These are phyloP conservation scores for Torymus texanus DNA, from an alignment of 2,888 invertebrate species.

Conservation along the genomic window DNA sequence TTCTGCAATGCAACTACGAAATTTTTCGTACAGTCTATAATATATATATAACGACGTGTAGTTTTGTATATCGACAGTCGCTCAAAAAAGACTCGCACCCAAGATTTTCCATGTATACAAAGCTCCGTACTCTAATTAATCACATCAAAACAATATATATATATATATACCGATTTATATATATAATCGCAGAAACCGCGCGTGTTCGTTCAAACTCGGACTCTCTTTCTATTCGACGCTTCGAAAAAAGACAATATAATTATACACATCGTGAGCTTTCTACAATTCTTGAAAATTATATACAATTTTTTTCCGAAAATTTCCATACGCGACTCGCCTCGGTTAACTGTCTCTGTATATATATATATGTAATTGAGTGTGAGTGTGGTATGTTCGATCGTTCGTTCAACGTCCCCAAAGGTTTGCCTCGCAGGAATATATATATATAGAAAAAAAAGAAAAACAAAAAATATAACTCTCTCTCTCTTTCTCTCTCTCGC, in stretches of 20 bases:
- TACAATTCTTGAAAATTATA: constrained; percentile 18
- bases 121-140: not conserved
- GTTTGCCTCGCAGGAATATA: constrained; percentile 22
- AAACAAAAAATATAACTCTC: too few relatives aligned
- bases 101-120: constrained; percentile 2
- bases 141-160: too few relatives aligned
- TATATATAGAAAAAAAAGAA: constrained; percentile 4
- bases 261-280: constrained; percentile 17
- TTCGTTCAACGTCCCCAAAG: not conserved
- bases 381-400: too few relatives aligned
- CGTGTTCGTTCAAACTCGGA: not conserved
- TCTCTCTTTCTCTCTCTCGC: too few relatives aligned
- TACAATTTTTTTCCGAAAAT: constrained; percentile 17
- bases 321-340: constrained; percentile 7
- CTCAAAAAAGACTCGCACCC: not conserved
- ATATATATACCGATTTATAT: too few relatives aligned
- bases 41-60: not conserved
- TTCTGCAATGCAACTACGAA: too few relatives aligned
- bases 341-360: not conserved
- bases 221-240: constrained; percentile 13
- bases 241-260: constrained; percentile 21
- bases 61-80: not conserved
- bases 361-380: too few relatives aligned
- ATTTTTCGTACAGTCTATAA: too few relatives aligned
- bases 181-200: constrained; percentile 8